A percentile compares a stretch with the other conserved stretches of the same genome.
Evolutionary conservation across 2,797 vertebrate species (phyloP).

Genomic region (Odontamblyopus rebecca): DNA sequence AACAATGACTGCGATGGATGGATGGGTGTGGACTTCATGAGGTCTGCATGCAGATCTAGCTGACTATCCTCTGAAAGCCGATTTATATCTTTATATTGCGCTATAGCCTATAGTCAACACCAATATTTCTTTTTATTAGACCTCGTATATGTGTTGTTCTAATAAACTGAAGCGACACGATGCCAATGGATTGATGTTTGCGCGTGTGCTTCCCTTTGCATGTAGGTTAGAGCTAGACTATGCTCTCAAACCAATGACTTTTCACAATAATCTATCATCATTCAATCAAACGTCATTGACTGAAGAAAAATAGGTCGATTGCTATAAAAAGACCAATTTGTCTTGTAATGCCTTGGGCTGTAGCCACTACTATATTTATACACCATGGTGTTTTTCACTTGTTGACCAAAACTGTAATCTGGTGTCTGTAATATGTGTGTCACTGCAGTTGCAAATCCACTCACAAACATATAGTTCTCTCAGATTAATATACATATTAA

Average conservation of each 20-base stretch:
- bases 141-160: not conserved
- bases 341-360: not conserved
- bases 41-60: conserved; percentile 42
- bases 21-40: conserved; percentile 74
- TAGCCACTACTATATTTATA: not conserved
- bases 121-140: not conserved
- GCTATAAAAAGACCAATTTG: not conserved
- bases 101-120: not conserved
- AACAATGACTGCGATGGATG: conserved; percentile 75
- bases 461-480: not conserved
- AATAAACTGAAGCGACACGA: not conserved
- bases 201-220: not conserved
- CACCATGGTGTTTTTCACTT: conserved; percentile 7
- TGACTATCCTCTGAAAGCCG: conserved; percentile 21
- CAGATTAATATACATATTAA: not conserved
- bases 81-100: conserved; percentile 5
- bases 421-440: conserved; percentile 23
- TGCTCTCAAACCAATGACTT: not conserved
- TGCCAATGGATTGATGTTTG: not conserved
- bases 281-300: not conserved
- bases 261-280: not conserved
- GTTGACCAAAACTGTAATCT: conserved; percentile 16
- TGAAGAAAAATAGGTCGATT: conserved; percentile 2
- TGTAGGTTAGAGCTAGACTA: not conserved
- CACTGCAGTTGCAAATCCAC: conserved; percentile 19